Conservation (phyloP, 1,140 invertebrate species). For the Sarcophaga bullata region DNA sequence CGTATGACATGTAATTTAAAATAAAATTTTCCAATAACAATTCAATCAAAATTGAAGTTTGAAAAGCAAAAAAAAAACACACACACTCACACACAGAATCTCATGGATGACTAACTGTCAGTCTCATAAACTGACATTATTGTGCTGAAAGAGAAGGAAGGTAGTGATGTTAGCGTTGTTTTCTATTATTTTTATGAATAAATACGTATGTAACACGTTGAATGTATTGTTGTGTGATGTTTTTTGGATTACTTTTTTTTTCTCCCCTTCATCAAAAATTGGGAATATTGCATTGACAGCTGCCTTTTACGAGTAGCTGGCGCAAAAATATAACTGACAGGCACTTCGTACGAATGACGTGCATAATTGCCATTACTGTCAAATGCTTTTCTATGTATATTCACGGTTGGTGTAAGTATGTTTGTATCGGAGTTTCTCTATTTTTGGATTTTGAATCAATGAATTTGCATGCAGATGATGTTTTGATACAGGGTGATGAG, state of each 20-base stretch:
- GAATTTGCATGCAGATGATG: too few species aligned
- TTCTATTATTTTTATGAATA: background rate
- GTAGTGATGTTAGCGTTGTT: background rate
- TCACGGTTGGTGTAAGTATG: background rate
- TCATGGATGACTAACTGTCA: background rate
- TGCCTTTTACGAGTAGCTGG: slow-evolving; percentile 25
- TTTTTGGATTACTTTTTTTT: too few species aligned
- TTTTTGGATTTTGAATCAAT: too few species aligned
- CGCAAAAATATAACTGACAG: slow-evolving; percentile 40
- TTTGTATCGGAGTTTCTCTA: background rate
- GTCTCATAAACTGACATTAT: too few species aligned
- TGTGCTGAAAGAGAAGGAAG: background rate
- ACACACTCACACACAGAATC: too few species aligned
- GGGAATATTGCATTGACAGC: slow-evolving; percentile 39
- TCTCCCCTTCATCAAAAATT: slow-evolving; percentile 28
- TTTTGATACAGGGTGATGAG: too few species aligned
- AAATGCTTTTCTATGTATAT: slow-evolving; percentile 23
- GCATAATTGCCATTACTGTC: slow-evolving; percentile 42
- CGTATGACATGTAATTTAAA: slow-evolving; percentile 27
- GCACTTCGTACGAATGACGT: slow-evolving; percentile 34
- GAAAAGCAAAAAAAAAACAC: too few species aligned
- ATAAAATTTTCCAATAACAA: slow-evolving; percentile 34
- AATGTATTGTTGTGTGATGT: background rate
- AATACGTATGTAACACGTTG: too few species aligned
- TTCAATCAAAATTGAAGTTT: background rate